Evolutionary conservation across 2,113 vertebrate species (phyloP), one percentile per base, ranked within the genome.

Genomic region (Epinephelus cyanopodus): DNA sequence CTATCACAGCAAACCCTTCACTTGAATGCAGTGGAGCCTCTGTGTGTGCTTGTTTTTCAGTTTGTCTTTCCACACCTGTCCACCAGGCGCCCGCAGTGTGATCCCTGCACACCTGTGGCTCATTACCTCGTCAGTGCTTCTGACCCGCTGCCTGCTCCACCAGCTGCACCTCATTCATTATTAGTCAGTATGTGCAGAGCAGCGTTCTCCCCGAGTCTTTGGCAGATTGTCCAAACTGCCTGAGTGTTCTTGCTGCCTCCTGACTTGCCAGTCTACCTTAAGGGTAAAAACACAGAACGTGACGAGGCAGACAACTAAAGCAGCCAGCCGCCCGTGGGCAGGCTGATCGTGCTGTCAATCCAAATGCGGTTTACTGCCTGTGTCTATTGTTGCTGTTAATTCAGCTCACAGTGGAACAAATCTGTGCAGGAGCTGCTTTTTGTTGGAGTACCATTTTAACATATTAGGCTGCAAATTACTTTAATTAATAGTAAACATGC

Each of bases 141-240:
- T 54, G 65, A 70, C 65, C 57, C 1, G 62, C 53, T 39, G 42
- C 61, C 69, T 74, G 54, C 45, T 47, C 29, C 29, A 21, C 65
- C 71, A 76, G 25, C 71, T 74, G 80, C 23, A 45, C 33, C 73
- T 39, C 48, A 58, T 58, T 58, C 29, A 60, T 72, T 29, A 77
- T 58, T 50, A 48, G 25, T 19, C 39, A 3, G 39, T 25, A 57
- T 47, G 33, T 56, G 23, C 62, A 19, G 33, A 3, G 42, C 64
- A 25, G 47, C 12, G 27, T 45, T 65, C 25, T 57, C 77, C 68
- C 7, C 13, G 6, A 58, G 17, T 27, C 25, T 14, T 15, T 18
- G 50, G 27, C n/a, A 71, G 50, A 27, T 25, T 70, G 37, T 70
- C 27, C 39, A 3, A 15, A 14, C 80, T 57, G 33, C 33, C 37